These are phyloP conservation scores for Tigriopus californicus DNA, from an alignment of 2,888 invertebrate genomes.

Conservation along the genomic window DNA sequence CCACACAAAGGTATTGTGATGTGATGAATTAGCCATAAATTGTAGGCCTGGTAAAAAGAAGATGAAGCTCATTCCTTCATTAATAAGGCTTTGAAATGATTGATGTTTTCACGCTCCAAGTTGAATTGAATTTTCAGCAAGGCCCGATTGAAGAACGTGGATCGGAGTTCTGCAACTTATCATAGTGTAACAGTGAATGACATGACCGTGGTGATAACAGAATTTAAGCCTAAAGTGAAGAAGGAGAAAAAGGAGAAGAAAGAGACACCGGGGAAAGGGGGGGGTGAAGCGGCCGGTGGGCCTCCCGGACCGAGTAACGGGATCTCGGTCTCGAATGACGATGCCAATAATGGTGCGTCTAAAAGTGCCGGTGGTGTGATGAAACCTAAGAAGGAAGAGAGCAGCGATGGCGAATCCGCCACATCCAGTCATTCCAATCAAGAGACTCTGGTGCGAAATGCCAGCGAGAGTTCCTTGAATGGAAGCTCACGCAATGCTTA, in stretches of 20 bases:
- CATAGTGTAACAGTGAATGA: slow-evolving; percentile 92
- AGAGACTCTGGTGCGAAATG: too few species aligned
- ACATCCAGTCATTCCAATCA: too few species aligned
- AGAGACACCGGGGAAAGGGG: background rate
- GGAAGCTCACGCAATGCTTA: too few species aligned
- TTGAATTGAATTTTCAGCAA: slow-evolving; percentile 21
- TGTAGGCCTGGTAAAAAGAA: too few species aligned
- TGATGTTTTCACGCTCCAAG: too few species aligned
- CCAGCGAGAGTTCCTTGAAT: too few species aligned
- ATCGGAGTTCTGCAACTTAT: slow-evolving; percentile 74
- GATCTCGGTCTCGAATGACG: background rate
- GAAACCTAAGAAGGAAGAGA: too few species aligned
- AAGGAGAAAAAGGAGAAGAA: slow-evolving; percentile 18
- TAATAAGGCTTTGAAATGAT: too few species aligned
- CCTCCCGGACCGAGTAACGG: background rate
- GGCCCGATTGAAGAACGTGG: slow-evolving; percentile 75
- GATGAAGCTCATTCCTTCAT: too few species aligned
- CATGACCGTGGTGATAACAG: slow-evolving; percentile 90
- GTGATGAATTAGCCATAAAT: too few species aligned
- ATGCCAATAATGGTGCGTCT: background rate
- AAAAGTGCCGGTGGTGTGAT: background rate
- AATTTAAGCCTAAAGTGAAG: slow-evolving; percentile 59
- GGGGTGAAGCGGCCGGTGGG: background rate
- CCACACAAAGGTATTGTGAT: too few species aligned
- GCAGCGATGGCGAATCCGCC: too few species aligned